Base-by-base conservation (phyloP, 1,140 invertebrate species). In the Cydia splendana region DNA sequence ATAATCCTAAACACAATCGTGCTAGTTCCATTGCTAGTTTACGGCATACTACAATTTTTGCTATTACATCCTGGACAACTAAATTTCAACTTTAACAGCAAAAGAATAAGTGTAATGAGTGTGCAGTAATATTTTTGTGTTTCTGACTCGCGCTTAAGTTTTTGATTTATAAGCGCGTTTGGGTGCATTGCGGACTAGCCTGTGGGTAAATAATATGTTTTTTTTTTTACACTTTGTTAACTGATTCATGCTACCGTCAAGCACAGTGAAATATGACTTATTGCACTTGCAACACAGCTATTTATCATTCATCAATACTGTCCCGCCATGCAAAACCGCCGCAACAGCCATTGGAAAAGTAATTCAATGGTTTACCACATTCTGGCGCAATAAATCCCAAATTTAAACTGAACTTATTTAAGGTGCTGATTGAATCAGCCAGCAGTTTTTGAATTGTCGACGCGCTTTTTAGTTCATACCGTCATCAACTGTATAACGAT, bases 1-100 rank as follows among this genome's bases (percentile, higher is more conserved):
- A 71, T 71, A 71, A 71, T 42, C 67, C 67, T 71, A 71, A 71
- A 71, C 67, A 71, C 30, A 71, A 71, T 42, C 34, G 67, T 71
- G 34, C 34, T 38, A 67, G 65, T 38, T 18, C 28, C 38, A 71
- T 71, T 38, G 67, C 67, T 42, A 71, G 67, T 71, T 71, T 71
- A 38, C 18, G 6, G 6, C n/a, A 34, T 38, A 38, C 12, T 18
- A 20, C 38, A 30, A 69, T n/a, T n/a, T 38, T 71, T 42, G 7
- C 67, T 38, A 20, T 42, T 71, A 38, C 38, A 12, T 71, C 0
- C 7, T 42, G 10, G 15, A 71, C 38, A 45, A 42, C 30, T 13
- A 10, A 71, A 18, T 71, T 38, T 71, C 30, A 71, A 71, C 67
- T 38, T 38, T 71, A 62, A 24, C 18, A 10, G 20, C 6, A 24